Conservation (phyloP, 2,888 invertebrate species). For the Melipona bicolor region DNA sequence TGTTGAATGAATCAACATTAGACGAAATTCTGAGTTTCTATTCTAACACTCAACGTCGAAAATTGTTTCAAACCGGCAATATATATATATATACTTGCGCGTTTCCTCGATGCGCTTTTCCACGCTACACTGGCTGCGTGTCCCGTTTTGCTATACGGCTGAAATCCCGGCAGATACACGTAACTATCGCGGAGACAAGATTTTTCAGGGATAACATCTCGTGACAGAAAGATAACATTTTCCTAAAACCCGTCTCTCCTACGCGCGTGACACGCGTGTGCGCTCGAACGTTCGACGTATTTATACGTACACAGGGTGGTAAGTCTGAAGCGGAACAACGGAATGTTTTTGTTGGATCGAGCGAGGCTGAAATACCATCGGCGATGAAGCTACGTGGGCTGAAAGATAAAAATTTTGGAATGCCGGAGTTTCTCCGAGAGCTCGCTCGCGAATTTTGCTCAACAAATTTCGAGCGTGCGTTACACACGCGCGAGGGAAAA, state of each 20-base stretch:
- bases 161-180: conserved; percentile 35
- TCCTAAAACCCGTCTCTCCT: conserved; percentile 16
- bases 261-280: conserved; percentile 5
- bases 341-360: conserved; percentile 16
- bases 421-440: neutral
- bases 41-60: neutral
- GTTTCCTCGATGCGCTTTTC: neutral
- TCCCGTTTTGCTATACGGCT: neutral
- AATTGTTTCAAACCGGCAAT: neutral
- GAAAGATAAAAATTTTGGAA: neutral
- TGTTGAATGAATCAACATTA: neutral
- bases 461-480: neutral
- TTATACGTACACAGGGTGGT: conserved; percentile 15
- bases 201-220: conserved; percentile 56
- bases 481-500: neutral
- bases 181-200: conserved; percentile 35
- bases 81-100: neutral
- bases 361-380: conserved; percentile 8
- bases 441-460: neutral
- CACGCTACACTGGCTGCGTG: neutral
- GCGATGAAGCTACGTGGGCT: neutral
- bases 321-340: conserved; percentile 4
- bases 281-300: conserved; percentile 11
- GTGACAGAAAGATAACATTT: conserved; percentile 58
- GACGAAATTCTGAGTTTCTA: neutral